Base-by-base conservation (phyloP, 2,888 invertebrate genomes). In the Rapana venosa region DNA sequence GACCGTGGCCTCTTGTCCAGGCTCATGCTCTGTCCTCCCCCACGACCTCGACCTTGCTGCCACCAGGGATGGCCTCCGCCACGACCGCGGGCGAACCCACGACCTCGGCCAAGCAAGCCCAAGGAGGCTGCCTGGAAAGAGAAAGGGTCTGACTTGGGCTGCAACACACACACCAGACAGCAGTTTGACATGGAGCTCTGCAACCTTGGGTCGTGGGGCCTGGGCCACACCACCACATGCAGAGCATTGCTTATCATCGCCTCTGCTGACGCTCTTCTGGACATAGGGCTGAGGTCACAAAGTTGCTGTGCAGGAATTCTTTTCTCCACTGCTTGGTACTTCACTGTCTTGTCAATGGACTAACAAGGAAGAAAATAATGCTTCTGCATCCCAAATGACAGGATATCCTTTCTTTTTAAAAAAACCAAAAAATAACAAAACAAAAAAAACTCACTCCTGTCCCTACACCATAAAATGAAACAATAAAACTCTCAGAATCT, bases 1-100 rank as follows among this genome's bases (percentile, higher is more conserved):
- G 98, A 97, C 4, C 98, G 97, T 0, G 99, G 98, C 90, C 99
- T 97, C 93, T 98, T 98, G 96, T 99, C 99, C 77, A 98, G 97
- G 20, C 93, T 92, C 84, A 93, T 91, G 79, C 92, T 93, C 17
- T 94, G 94, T 30, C 93, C 92, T 30, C 95, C 94, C 77, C 94
- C 90, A 6, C 95, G 94, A 81, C 93, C 90, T 74, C 94, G 93
- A 47, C 91, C 88, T 20, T 88, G 91, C 56, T 91, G 90, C 85
- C 92, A 91, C 30, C 93, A 92, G 36, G 81, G 36, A 22, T 92
- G 91, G 26, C 92, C 87, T 22, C 92, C 87, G 8, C 94, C 94
- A 32, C 95, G 92, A 58, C 94, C 94, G 32, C 94, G 89, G 22
- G 92, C 90, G 17, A 93, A 92, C 8, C 95, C 95, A 22, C 96